A percentile compares a stretch with the other conserved stretches of the same genome.
Evolutionary conservation across 2,888 invertebrate genomes (phyloP).

Genomic region (Cantharis nigra): DNA sequence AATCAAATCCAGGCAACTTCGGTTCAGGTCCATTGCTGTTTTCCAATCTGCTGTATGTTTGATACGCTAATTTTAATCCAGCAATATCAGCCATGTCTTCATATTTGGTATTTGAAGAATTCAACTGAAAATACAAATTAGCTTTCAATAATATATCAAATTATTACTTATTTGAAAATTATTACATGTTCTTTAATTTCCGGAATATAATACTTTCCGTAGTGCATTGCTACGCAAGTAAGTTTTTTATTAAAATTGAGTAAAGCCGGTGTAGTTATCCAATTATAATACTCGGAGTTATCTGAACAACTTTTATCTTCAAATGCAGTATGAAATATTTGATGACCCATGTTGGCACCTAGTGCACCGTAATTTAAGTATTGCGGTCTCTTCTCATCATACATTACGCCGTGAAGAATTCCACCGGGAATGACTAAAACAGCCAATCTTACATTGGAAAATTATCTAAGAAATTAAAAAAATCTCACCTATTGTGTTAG

Average conservation of each 20-base stretch:
- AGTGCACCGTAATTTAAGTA: conserved; percentile 53
- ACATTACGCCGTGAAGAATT: conserved; percentile 48
- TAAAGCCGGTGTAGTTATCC: conserved; percentile 86
- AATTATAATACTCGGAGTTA: conserved; percentile 83
- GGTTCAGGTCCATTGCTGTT: conserved; percentile 61
- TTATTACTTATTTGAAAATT: conserved; percentile 10
- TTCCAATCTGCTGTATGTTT: conserved; percentile 77
- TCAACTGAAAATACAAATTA: conserved; percentile 29
- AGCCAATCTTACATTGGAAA: not conserved
- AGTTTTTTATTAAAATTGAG: conserved; percentile 79
- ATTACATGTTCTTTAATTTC: conserved; percentile 73
- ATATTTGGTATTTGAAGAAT: conserved; percentile 81
- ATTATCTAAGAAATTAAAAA: not conserved
- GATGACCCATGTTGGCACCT: conserved; percentile 48
- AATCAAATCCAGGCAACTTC: conserved; percentile 70
- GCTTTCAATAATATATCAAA: not conserved
- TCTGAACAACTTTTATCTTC: conserved; percentile 82
- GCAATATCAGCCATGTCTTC: conserved; percentile 94
- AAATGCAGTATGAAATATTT: conserved; percentile 50
- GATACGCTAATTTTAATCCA: conserved; percentile 87
- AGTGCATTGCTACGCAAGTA: conserved; percentile 88
- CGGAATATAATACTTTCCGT: conserved; percentile 82
- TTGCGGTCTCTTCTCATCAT: conserved; percentile 46
- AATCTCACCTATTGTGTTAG: conserved; percentile 13
- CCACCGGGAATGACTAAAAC: conserved; percentile 49